Evolutionary conservation across 2,888 invertebrate species (phyloP).

Genomic region (Colostygia pectinataria): DNA sequence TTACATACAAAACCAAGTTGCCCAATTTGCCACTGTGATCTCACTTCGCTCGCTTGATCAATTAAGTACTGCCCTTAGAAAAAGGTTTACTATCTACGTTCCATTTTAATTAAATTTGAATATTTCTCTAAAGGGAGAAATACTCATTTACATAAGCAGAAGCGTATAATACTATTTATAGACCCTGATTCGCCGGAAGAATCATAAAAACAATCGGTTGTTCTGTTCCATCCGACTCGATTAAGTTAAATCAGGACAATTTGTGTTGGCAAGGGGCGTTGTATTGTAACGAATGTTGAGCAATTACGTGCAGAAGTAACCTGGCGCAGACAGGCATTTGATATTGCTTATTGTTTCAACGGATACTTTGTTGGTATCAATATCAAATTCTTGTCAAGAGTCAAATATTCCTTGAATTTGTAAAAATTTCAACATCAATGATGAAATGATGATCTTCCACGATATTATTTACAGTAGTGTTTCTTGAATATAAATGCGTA

Average conservation of each 20-base stretch:
- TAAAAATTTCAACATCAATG: too few species aligned
- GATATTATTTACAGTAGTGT: too few species aligned
- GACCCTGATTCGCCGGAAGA: constrained; percentile 27
- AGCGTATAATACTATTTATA: constrained; percentile 29
- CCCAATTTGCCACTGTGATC: too few species aligned
- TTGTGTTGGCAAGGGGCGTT: constrained; percentile 31
- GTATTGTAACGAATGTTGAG: constrained; percentile 21
- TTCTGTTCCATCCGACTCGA: constrained; percentile 39
- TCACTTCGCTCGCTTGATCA: too few species aligned
- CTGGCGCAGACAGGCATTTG: constrained; percentile 7
- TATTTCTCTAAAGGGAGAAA: constrained; percentile 21
- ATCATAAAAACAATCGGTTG: constrained; percentile 42
- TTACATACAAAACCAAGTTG: too few species aligned
- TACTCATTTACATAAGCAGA: constrained; percentile 22
- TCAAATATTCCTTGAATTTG: background rate
- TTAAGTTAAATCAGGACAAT: constrained; percentile 42
- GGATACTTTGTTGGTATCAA: background rate
- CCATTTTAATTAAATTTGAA: constrained; percentile 27
- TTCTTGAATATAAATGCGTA: too few species aligned
- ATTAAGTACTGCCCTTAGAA: too few species aligned
- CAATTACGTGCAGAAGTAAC: constrained; percentile 31
- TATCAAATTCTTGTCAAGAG: background rate
- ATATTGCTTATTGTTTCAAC: constrained; percentile 1
- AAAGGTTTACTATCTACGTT: constrained; percentile 1
- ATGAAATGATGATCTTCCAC: too few species aligned